Evolutionary conservation across 2,113 vertebrate genomes (phyloP).

Genomic region (Hippoglossus stenolepis): DNA sequence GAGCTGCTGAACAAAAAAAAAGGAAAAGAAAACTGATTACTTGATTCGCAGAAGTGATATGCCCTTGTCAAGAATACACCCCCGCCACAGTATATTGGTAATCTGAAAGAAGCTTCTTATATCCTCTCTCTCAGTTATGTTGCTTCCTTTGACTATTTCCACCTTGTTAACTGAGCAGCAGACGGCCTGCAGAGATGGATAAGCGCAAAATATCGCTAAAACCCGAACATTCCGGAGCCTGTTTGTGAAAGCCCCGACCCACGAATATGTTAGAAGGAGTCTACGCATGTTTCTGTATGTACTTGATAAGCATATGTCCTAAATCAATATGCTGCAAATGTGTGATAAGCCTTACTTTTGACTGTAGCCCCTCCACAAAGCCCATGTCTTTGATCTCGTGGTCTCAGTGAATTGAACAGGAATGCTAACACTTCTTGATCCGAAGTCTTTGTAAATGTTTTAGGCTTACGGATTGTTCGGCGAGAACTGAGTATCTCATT

Average conservation of each 20-base stretch:
- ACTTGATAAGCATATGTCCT: slow-evolving; percentile 69
- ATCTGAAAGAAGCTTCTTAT: slow-evolving; percentile 55
- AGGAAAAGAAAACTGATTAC: slow-evolving; percentile 14
- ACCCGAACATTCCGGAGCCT: slow-evolving; percentile 21
- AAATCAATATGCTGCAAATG: slow-evolving; percentile 63
- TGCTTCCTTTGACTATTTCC: slow-evolving; percentile 53
- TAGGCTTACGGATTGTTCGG: slow-evolving; percentile 57
- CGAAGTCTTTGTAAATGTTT: slow-evolving; percentile 30
- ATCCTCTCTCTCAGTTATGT: slow-evolving; percentile 38
- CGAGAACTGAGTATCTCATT: slow-evolving; percentile 20
- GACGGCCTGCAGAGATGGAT: slow-evolving; percentile 62
- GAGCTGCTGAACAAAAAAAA: slow-evolving; percentile 1
- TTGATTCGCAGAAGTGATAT: slow-evolving; percentile 47
- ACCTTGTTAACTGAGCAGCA: slow-evolving; percentile 58
- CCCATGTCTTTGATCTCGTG: slow-evolving; percentile 62
- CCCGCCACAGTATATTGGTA: slow-evolving; percentile 49
- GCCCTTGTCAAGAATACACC: slow-evolving; percentile 26
- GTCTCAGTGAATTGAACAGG: slow-evolving; percentile 58
- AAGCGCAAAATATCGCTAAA: slow-evolving; percentile 58
- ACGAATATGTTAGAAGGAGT: slow-evolving; percentile 50
- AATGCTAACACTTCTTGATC: slow-evolving; percentile 55
- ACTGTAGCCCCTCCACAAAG: slow-evolving; percentile 61
- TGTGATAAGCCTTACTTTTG: slow-evolving; percentile 71
- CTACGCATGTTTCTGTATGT: slow-evolving; percentile 53
- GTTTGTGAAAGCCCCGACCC: slow-evolving; percentile 45